Conservation (phyloP, 2,113 vertebrate genomes). For the Natator depressus region DNA sequence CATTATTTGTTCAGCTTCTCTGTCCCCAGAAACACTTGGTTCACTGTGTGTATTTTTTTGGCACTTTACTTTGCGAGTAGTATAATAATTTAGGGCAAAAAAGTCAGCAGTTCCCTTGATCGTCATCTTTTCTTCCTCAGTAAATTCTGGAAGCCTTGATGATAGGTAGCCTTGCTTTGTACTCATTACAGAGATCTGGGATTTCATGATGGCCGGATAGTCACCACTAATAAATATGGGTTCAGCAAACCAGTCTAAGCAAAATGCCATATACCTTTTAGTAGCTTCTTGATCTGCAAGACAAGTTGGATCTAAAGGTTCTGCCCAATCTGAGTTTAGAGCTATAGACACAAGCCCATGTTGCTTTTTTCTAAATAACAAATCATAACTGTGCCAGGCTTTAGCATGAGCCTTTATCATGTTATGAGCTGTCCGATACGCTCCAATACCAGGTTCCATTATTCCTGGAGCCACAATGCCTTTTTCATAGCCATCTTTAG, state of each 20-base stretch:
- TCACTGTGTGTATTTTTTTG: constrained; percentile 29
- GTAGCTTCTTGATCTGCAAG: constrained; percentile 71
- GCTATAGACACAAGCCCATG: constrained; percentile 76
- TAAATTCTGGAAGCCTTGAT: constrained; percentile 80
- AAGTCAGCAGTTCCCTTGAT: constrained; percentile 84
- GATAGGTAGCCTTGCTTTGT: constrained; percentile 66
- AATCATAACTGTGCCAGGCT: constrained; percentile 84
- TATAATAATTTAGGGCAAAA: constrained; percentile 88
- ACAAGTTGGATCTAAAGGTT: constrained; percentile 70
- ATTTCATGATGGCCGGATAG: constrained; percentile 83
- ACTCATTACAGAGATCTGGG: constrained; percentile 73
- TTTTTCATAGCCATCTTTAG: constrained; percentile 74
- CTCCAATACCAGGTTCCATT: constrained; percentile 70
- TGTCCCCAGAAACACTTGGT: constrained; percentile 66
- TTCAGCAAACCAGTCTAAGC: constrained; percentile 83
- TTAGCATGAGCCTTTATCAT: constrained; percentile 81
- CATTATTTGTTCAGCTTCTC: constrained; percentile 65
- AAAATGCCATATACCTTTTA: constrained; percentile 76
- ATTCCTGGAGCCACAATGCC: constrained; percentile 75
- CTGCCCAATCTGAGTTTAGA: constrained; percentile 80
- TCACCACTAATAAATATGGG: constrained; percentile 84
- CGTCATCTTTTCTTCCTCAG: constrained; percentile 75
- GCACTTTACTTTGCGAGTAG: constrained; percentile 75
- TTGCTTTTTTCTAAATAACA: constrained; percentile 75
- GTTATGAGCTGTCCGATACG: constrained; percentile 81